Evolutionary conservation across 2,888 invertebrate genomes (phyloP).

Genomic region (Muscina levida): DNA sequence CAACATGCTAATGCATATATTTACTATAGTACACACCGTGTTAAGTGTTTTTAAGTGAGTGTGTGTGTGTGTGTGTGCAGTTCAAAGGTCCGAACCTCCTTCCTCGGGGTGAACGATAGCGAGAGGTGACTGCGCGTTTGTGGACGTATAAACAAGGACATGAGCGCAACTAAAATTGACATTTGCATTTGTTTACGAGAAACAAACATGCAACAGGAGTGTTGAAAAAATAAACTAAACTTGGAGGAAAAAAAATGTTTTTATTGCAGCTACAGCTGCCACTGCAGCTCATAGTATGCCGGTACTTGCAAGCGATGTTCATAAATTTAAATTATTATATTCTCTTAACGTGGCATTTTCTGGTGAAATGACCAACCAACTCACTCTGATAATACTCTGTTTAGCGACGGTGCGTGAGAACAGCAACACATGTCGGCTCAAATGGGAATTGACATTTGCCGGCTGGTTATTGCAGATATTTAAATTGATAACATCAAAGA

Average conservation of each 20-base stretch:
- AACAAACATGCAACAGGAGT: conserved; percentile 61
- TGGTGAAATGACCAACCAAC: conserved; percentile 20
- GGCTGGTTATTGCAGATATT: too few species aligned
- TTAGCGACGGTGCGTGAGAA: conserved; percentile 55
- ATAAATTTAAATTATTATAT: conserved; percentile 58
- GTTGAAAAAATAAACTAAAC: conserved; percentile 31
- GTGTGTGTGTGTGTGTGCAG: too few species aligned
- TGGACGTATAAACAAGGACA: not conserved
- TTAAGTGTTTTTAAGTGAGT: not conserved
- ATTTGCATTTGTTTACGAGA: conserved; percentile 59
- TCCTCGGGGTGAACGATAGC: too few species aligned
- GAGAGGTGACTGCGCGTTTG: not conserved
- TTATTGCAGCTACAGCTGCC: conserved; percentile 15
- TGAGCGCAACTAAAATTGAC: conserved; percentile 46
- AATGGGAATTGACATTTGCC: not conserved
- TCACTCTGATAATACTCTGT: too few species aligned
- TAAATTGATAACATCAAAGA: too few species aligned
- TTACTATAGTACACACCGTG: not conserved
- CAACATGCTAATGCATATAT: not conserved
- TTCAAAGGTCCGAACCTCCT: conserved; percentile 17
- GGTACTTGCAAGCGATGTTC: conserved; percentile 51
- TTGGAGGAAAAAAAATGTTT: conserved; percentile 37
- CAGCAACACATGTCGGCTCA: conserved; percentile 46
- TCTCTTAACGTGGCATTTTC: conserved; percentile 37
- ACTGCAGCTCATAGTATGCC: conserved; percentile 30